phyloP scores from a whole-genome alignment of 2,113 vertebrate genomes.

The Vulpes lagopus region DNA sequence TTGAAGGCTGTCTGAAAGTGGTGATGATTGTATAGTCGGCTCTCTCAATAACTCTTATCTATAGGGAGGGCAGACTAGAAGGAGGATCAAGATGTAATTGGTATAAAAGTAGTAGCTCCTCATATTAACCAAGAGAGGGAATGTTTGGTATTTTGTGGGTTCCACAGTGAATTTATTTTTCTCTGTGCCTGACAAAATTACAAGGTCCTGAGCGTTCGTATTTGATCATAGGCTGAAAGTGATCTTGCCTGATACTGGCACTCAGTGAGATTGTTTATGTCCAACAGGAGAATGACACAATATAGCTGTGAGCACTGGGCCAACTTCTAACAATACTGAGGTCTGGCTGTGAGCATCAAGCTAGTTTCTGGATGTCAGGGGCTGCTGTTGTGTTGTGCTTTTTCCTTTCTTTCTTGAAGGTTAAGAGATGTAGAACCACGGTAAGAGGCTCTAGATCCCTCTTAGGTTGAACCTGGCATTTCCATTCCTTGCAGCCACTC shows the following conservation, averaged over 20 bases:
- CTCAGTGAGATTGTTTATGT: background rate
- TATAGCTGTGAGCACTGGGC: background rate
- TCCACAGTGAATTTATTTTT: background rate
- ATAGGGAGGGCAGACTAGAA: background rate
- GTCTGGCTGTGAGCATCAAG: background rate
- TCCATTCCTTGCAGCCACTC: background rate
- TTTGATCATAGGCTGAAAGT: background rate
- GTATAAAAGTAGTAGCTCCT: background rate
- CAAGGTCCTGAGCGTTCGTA: background rate
- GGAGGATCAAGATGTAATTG: background rate
- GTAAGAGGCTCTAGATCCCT: background rate
- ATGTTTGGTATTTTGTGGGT: background rate
- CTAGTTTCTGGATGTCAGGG: background rate
- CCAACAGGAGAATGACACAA: background rate
- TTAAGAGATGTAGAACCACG: background rate
- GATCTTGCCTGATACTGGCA: background rate
- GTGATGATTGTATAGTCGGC: background rate
- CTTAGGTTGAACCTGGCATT: background rate
- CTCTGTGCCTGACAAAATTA: background rate
- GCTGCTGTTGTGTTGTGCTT: background rate
- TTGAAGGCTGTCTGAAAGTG: background rate
- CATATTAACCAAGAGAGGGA: background rate
- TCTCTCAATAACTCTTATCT: background rate
- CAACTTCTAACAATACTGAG: background rate
- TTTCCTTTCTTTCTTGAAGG: background rate